A percentile compares a stretch with the other conserved stretches of the same genome.
Conservation (phyloP, 2,888 invertebrate genomes). For the Osmoderma eremita region DNA sequence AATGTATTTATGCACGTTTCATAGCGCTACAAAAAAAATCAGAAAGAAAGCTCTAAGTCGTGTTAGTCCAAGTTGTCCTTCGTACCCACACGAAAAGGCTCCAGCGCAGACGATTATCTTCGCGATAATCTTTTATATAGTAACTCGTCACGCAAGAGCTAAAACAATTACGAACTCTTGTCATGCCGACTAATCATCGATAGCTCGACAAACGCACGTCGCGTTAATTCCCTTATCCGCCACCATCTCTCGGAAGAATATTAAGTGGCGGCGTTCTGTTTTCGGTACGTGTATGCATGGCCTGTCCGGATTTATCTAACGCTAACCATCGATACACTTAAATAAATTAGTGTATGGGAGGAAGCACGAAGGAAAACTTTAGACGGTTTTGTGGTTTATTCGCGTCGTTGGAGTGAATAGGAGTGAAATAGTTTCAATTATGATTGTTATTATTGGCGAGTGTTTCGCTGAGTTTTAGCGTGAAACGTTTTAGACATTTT, state of each 20-base stretch:
- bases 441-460: too few species aligned
- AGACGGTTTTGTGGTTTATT: constrained; percentile 37
- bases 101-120: too few species aligned
- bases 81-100: too few species aligned
- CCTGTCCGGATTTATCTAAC: constrained; percentile 21
- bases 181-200: constrained; percentile 59
- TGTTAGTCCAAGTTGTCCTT: too few species aligned
- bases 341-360: constrained; percentile 41
- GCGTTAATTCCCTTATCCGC: constrained; percentile 50
- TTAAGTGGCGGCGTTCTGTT: constrained; percentile 16
- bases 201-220: constrained; percentile 46
- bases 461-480: too few species aligned
- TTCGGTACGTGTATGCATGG: not conserved
- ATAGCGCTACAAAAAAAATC: too few species aligned
- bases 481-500: too few species aligned
- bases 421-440: too few species aligned
- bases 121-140: too few species aligned
- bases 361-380: constrained; percentile 27
- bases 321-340: constrained; percentile 38
- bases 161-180: constrained; percentile 59
- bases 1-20: too few species aligned
- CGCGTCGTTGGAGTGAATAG: too few species aligned
- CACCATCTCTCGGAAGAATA: constrained; percentile 52
- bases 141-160: constrained; percentile 54
- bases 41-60: too few species aligned